phyloP scores from a whole-genome alignment of 2,888 invertebrate species.

The Synanthedon tipuliformis region DNA sequence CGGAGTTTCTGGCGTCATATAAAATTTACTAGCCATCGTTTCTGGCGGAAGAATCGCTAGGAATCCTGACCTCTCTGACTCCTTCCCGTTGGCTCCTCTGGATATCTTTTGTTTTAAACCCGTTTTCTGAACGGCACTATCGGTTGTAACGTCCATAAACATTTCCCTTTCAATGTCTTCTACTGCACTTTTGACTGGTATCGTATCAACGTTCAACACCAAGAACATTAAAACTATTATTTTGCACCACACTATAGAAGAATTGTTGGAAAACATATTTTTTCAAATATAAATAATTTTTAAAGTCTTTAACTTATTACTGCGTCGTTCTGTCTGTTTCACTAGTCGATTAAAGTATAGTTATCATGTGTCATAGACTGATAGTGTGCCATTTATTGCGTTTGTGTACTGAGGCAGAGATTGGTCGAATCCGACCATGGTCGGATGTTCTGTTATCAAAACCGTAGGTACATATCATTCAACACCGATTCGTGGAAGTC shows the following conservation, averaged over 20 bases:
- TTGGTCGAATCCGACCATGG: not conserved
- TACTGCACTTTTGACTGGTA: not conserved
- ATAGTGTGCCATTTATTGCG: not conserved
- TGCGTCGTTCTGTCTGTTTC: not conserved
- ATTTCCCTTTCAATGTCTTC: not conserved
- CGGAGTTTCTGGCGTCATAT: not conserved
- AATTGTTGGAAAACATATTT: not conserved
- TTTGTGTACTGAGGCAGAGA: not conserved
- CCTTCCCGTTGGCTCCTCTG: not conserved
- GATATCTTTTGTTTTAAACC: not conserved
- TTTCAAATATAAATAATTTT: not conserved
- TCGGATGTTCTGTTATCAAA: not conserved
- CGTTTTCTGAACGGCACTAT: not conserved
- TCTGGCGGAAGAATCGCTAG: not conserved
- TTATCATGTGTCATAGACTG: not conserved
- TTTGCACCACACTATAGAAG: not conserved
- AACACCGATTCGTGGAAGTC: too few relatives aligned
- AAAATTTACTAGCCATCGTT: not conserved
- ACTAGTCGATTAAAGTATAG: not conserved
- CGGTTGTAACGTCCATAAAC: not conserved
- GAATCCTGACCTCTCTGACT: not conserved
- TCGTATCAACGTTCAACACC: not conserved
- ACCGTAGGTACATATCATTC: too few relatives aligned
- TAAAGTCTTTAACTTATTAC: not conserved
- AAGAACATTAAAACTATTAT: not conserved